Evolutionary conservation across 2,888 invertebrate genomes (phyloP).

Genomic region (Plemyria rubiginata): DNA sequence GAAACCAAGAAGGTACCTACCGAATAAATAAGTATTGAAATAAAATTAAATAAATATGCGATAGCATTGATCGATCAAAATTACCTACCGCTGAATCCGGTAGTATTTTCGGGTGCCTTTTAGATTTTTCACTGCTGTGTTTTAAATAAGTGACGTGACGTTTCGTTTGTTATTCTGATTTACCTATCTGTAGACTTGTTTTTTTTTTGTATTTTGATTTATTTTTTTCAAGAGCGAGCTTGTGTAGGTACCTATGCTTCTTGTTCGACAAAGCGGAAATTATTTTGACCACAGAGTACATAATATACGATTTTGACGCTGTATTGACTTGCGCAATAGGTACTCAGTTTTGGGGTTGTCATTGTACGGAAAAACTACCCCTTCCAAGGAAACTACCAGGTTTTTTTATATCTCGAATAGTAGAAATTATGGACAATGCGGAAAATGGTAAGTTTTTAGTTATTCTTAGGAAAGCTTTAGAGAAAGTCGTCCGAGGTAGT

Average conservation of each 20-base stretch:
- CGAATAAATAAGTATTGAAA: no score
- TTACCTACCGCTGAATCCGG: not conserved
- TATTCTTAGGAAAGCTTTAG: no score
- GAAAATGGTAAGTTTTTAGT: no score
- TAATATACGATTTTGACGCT: no score
- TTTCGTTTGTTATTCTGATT: not conserved
- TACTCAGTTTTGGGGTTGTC: conserved; percentile 46
- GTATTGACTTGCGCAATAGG: conserved; percentile 60
- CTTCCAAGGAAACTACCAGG: conserved; percentile 21
- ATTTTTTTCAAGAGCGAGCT: not conserved
- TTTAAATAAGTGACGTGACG: not conserved
- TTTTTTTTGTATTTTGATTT: not conserved
- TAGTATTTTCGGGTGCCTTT: not conserved
- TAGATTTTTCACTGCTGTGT: not conserved
- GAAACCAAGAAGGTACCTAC: no score
- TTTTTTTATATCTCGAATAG: no score
- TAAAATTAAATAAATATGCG: no score
- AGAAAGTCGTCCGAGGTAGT: no score
- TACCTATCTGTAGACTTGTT: not conserved
- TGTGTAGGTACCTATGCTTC: no score
- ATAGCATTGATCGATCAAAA: not conserved
- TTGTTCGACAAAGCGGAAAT: conserved; percentile 42
- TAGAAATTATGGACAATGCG: no score
- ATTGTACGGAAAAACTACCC: conserved; percentile 30
- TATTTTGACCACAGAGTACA: no score